Percentiles rank a stretch among this genome's conserved stretches.
These are phyloP conservation scores for Lycodopsis pacificus DNA, from an alignment of 2,797 vertebrate genomes.

Conservation along the genomic window DNA sequence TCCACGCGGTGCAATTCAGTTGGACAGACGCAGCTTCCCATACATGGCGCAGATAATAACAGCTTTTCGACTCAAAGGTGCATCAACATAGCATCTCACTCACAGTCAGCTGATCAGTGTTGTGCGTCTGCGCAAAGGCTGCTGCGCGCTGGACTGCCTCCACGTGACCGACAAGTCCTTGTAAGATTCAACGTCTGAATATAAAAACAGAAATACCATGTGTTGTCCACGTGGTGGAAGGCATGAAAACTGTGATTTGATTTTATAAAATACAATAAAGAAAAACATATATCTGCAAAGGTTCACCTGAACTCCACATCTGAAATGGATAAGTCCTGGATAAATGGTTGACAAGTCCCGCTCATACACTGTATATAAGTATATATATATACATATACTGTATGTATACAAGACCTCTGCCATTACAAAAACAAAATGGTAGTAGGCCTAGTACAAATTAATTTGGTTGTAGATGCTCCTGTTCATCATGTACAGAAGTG, in stretches of 20 bases:
- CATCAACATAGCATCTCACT: slow-evolving; percentile 72
- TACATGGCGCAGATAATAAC: slow-evolving; percentile 56
- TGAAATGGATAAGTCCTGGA: too few species aligned
- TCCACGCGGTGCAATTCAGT: slow-evolving; percentile 44
- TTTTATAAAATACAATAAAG: background rate
- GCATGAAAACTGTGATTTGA: background rate
- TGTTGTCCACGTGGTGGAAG: background rate
- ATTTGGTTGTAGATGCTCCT: background rate
- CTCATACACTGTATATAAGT: background rate
- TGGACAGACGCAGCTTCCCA: slow-evolving; percentile 28
- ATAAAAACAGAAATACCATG: background rate
- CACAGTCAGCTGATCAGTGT: slow-evolving; percentile 82
- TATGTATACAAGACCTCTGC: background rate
- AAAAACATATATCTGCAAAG: background rate
- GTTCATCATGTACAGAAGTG: background rate
- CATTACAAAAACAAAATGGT: background rate
- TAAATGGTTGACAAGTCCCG: background rate
- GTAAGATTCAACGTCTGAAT: background rate
- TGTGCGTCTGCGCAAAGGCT: slow-evolving; percentile 60
- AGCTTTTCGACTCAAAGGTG: slow-evolving; percentile 59
- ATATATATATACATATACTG: background rate
- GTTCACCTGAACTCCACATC: background rate
- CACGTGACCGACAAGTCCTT: slow-evolving; percentile 16
- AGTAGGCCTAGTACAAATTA: background rate
- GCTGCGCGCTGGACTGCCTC: slow-evolving; percentile 39